Percentiles rank a stretch among this genome's conserved stretches.
phyloP scores from a whole-genome alignment of 92 coral and sea anemone species.

The Epizoanthus scotinus region DNA sequence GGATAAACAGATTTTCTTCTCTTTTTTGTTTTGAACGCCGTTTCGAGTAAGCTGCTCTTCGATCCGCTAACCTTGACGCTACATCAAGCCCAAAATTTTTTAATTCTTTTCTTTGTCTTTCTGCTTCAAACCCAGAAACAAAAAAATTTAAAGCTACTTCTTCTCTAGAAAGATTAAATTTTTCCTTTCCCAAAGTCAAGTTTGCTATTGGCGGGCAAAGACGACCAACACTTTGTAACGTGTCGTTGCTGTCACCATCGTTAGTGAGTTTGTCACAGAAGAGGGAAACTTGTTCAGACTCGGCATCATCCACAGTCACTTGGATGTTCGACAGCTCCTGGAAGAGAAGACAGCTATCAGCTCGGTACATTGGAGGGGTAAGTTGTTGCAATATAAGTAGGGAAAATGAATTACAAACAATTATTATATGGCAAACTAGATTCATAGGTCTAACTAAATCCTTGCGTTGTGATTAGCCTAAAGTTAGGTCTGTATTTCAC shows the following conservation, averaged over 20 bases:
- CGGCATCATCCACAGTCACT: slow-evolving; percentile 61
- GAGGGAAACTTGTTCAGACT: slow-evolving; percentile 17
- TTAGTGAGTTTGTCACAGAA: neutral
- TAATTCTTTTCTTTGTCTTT: slow-evolving; percentile 81
- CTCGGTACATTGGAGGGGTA: neutral
- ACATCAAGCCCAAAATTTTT: slow-evolving; percentile 75
- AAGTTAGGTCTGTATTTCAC: too few species aligned
- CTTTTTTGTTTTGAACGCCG: slow-evolving; percentile 53
- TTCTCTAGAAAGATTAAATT: slow-evolving; percentile 47
- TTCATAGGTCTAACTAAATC: too few species aligned
- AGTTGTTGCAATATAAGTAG: too few species aligned
- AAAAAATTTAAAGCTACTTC: slow-evolving; percentile 63
- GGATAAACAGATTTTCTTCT: slow-evolving; percentile 66
- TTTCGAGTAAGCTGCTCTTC: slow-evolving; percentile 72
- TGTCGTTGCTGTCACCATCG: slow-evolving; percentile 38
- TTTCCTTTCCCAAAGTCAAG: slow-evolving; percentile 62
- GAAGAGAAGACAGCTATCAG: neutral
- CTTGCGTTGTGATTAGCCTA: too few species aligned
- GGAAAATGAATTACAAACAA: too few species aligned
- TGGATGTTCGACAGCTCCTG: slow-evolving; percentile 75
- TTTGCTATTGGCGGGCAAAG: slow-evolving; percentile 89
- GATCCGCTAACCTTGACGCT: slow-evolving; percentile 79
- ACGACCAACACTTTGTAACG: slow-evolving; percentile 43
- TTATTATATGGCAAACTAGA: too few species aligned
- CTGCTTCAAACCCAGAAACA: slow-evolving; percentile 95